Percentiles rank a stretch among this genome's conserved stretches.
Conservation (phyloP, 2,113 vertebrate species). For the Ciconia maguari region DNA sequence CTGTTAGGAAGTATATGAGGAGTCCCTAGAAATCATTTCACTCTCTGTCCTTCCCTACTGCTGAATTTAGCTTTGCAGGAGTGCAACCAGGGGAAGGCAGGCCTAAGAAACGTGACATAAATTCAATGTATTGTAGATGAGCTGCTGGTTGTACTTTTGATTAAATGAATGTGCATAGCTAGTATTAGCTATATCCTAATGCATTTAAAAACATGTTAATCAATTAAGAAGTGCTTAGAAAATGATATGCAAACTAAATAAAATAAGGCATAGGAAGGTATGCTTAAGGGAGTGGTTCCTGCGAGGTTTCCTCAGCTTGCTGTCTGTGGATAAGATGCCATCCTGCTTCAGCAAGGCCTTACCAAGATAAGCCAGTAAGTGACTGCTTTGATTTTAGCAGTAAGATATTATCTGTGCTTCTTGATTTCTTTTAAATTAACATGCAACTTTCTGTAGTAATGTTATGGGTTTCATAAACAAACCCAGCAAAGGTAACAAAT, state of each 20-base stretch:
- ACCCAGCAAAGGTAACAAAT: neutral
- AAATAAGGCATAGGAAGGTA: neutral
- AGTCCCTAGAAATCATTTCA: neutral
- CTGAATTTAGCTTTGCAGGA: neutral
- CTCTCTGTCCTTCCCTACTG: neutral
- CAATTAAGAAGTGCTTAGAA: constrained; percentile 33
- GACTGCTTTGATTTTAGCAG: constrained; percentile 45
- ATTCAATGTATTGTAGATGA: neutral
- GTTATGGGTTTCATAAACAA: constrained; percentile 21
- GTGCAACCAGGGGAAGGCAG: neutral
- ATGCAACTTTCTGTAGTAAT: neutral
- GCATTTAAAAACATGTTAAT: constrained; percentile 23
- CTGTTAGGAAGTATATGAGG: neutral
- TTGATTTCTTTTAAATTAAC: constrained; percentile 33
- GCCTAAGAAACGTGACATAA: neutral
- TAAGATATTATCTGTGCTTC: constrained; percentile 26
- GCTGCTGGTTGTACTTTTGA: neutral
- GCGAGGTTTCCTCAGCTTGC: neutral
- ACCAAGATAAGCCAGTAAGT: constrained; percentile 2
- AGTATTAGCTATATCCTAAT: constrained; percentile 20
- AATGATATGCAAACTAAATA: constrained; percentile 13
- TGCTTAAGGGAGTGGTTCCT: neutral
- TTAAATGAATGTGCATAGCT: constrained; percentile 15
- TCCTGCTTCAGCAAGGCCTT: neutral
- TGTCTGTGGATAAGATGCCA: neutral